These are phyloP conservation scores for Arbacia lixula DNA, from an alignment of 53 echinoderm and acorn worm species.

Conservation along the genomic window DNA sequence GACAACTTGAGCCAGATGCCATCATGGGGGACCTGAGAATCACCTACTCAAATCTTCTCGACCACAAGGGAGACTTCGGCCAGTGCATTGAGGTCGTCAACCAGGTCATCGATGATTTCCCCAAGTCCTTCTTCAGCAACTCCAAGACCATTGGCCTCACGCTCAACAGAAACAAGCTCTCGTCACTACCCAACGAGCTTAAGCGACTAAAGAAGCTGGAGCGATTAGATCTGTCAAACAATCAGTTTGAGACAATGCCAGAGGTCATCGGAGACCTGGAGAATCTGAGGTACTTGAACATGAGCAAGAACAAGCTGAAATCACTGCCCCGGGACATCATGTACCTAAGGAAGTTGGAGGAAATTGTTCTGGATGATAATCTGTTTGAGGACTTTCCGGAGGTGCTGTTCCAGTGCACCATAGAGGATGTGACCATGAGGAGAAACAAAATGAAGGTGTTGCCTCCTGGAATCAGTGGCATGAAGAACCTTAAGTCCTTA, in stretches of 20 bases:
- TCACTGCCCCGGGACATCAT: slow-evolving; percentile 77
- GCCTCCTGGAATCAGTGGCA: slow-evolving; percentile 72
- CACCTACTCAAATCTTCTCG: slow-evolving; percentile 55
- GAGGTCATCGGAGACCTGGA: slow-evolving; percentile 73
- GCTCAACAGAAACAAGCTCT: slow-evolving; percentile 76
- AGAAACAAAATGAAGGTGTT: slow-evolving; percentile 71
- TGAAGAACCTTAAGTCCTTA: slow-evolving; percentile 73
- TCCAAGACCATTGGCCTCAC: slow-evolving; percentile 73
- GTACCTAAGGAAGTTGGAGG: slow-evolving; percentile 80
- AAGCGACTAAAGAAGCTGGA: slow-evolving; percentile 80
- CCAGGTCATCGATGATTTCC: slow-evolving; percentile 75
- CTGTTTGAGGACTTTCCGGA: slow-evolving; percentile 79
- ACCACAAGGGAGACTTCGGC: slow-evolving; percentile 78
- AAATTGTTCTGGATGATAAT: slow-evolving; percentile 85
- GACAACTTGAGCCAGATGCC: too few species aligned
- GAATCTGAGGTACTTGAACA: slow-evolving; percentile 78
- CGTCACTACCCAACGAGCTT: slow-evolving; percentile 71
- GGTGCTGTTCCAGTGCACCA: slow-evolving; percentile 69
- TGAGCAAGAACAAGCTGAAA: slow-evolving; percentile 75
- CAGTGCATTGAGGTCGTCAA: slow-evolving; percentile 68
- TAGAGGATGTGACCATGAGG: slow-evolving; percentile 83
- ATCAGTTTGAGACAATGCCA: slow-evolving; percentile 74
- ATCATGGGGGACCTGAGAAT: slow-evolving; percentile 27
- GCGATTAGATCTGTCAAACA: slow-evolving; percentile 76
- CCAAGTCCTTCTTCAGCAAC: slow-evolving; percentile 55